Evolutionary conservation across 2,797 vertebrate genomes (phyloP).

Genomic region (Sebastes iracundus): DNA sequence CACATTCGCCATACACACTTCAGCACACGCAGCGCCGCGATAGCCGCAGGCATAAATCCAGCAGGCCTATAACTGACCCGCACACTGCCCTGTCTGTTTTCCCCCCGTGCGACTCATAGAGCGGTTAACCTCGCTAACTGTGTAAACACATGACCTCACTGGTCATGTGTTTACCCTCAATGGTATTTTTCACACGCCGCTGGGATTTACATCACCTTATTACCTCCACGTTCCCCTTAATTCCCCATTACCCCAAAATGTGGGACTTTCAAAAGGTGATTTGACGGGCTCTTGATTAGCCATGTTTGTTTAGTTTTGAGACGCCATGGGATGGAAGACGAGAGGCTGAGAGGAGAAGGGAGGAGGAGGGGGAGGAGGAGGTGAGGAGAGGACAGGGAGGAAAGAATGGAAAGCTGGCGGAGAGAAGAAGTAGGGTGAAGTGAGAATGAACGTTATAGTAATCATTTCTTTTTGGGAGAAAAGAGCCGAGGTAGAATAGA

Average conservation of each 20-base stretch:
- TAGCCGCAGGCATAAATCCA: conserved; percentile 56
- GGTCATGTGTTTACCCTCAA: conserved; percentile 67
- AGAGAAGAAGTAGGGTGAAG: conserved; percentile 21
- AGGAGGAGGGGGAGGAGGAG: not conserved
- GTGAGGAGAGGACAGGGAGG: conserved; percentile 33
- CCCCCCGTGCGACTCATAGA: conserved; percentile 49
- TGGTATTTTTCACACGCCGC: conserved; percentile 71
- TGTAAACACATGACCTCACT: conserved; percentile 80
- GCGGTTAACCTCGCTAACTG: conserved; percentile 71
- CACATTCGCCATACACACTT: conserved; percentile 41
- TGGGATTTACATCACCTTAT: conserved; percentile 67
- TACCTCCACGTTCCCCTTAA: conserved; percentile 58
- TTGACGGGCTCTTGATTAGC: conserved; percentile 66
- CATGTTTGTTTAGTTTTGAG: conserved; percentile 65
- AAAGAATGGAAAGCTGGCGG: conserved; percentile 39
- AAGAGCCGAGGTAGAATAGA: conserved; percentile 17
- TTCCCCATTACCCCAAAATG: conserved; percentile 64
- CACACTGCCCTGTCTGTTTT: conserved; percentile 48
- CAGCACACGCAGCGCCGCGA: conserved; percentile 30
- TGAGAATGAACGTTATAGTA: conserved; percentile 40
- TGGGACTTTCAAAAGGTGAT: conserved; percentile 56
- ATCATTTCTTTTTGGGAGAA: conserved; percentile 36
- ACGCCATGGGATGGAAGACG: conserved; percentile 22
- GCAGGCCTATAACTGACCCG: conserved; percentile 53
- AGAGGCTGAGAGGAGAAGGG: conserved; percentile 15